Evolutionary conservation across 2,113 vertebrate species (phyloP).

Genomic region (Phaetusa simplex): DNA sequence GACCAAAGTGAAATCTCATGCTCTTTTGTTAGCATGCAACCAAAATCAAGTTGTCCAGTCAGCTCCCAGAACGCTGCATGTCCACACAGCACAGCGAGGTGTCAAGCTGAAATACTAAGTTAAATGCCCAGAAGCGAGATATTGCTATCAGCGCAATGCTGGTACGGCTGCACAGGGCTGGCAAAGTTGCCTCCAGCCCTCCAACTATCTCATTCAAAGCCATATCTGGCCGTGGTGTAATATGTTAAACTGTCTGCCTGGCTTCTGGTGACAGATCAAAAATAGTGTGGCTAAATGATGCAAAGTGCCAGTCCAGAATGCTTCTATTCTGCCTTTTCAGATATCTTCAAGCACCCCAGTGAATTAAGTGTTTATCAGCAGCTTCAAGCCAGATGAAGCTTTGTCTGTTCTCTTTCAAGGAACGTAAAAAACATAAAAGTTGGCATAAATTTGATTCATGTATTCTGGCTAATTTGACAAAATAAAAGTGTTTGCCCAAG

Average conservation of each 20-base stretch:
- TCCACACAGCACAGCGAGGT: background rate
- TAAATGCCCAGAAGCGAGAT: background rate
- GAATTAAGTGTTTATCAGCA: background rate
- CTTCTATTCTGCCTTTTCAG: background rate
- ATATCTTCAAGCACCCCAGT: background rate
- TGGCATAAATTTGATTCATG: background rate
- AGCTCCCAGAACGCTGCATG: background rate
- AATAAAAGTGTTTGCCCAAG: background rate
- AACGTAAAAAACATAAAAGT: background rate
- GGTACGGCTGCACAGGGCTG: background rate
- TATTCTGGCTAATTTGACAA: background rate
- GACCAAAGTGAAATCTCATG: background rate
- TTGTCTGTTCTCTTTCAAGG: background rate
- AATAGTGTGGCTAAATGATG: background rate
- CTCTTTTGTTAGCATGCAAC: background rate
- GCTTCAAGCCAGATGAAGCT: background rate
- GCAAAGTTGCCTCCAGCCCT: background rate
- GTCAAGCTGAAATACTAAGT: background rate
- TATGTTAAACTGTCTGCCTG: background rate
- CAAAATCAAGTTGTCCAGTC: background rate
- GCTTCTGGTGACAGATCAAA: slow-evolving; percentile 19
- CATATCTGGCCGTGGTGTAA: background rate
- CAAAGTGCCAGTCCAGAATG: background rate
- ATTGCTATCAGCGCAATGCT: background rate
- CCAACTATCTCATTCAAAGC: background rate